Base-by-base conservation (phyloP, 1,140 invertebrate genomes). In the Colletes latitarsis region DNA sequence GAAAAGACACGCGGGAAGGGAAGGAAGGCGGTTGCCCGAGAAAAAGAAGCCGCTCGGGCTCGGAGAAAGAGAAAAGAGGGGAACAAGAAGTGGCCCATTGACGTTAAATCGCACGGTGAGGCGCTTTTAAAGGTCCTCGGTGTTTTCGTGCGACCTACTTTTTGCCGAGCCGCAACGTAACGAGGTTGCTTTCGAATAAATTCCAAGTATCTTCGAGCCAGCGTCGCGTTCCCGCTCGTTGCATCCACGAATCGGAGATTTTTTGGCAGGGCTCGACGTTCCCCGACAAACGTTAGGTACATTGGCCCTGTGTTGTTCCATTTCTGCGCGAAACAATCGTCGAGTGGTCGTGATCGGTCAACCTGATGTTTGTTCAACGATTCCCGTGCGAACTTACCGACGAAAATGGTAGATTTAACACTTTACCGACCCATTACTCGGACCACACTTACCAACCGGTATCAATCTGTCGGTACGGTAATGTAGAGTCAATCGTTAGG, bases 141-240 rank as follows among this genome's bases (percentile, higher is more conserved):
- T 90, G 89, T 90, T 91, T 90, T 86, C 82, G 85, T 76, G 77
- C 86, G 89, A 90, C 89, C 90, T 89, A 91, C 77, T 90, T 89
- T 84, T 89, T 84, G 79, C 63, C 64, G 30, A 55, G 67, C 75
- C 82, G 53, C 68, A 39, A 52, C 68, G 77, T 90, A 90, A 91
- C 89, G 85, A 91, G 88, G 80, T 89, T 89, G 81, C 82, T 88
- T 89, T 88, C 83, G 88, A 86, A 90, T 82, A 86, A 89, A 89
- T 89, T 82, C 82, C 46, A 79, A 88, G 85, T 82, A 64, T 43
- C 83, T 88, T 64, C 80, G 82, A 84, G 60, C 82, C 57, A 62
- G 41, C 19, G 39, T 14, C 4, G 6, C 9, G 53, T 72, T 70
- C 57, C 57, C 57, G n/a, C 39, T 78, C 62, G 55, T 67, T 55